Conservation (phyloP, 2,113 vertebrate species). For the Cheilinus undulatus region DNA sequence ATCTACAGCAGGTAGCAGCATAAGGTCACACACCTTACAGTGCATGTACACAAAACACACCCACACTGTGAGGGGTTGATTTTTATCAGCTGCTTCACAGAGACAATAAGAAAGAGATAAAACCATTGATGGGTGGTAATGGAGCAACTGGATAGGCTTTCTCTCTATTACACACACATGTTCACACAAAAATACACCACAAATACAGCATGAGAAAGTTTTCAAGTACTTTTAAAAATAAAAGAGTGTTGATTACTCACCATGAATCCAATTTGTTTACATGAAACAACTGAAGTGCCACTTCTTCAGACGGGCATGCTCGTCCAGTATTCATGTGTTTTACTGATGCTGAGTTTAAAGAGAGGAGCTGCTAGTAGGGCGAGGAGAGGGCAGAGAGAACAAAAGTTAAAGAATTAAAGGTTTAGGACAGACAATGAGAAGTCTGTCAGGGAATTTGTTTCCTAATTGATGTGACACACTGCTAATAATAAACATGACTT, state of each 20-base stretch:
- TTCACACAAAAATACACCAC: slow-evolving; percentile 25
- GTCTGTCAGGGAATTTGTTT: slow-evolving; percentile 9
- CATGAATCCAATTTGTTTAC: slow-evolving; percentile 60
- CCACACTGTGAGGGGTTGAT: neutral
- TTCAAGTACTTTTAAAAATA: slow-evolving; percentile 28
- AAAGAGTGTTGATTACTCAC: slow-evolving; percentile 49
- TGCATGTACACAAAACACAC: slow-evolving; percentile 11
- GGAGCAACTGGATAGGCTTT: slow-evolving; percentile 15
- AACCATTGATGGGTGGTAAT: slow-evolving; percentile 56
- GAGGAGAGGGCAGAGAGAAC: neutral
- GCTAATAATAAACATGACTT: slow-evolving; percentile 14
- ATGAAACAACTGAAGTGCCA: slow-evolving; percentile 44
- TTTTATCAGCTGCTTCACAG: slow-evolving; percentile 44
- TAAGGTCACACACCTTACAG: neutral
- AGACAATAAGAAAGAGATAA: slow-evolving; percentile 56
- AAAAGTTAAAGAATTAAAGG: slow-evolving; percentile 15
- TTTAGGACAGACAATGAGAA: neutral
- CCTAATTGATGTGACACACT: slow-evolving; percentile 36
- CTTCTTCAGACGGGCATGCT: slow-evolving; percentile 48
- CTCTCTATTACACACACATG: slow-evolving; percentile 9
- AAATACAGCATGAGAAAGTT: neutral
- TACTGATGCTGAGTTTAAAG: neutral
- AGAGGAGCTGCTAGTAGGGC: neutral
- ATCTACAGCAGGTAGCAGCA: neutral
- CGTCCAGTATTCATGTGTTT: slow-evolving; percentile 47